Evolutionary conservation across 1,140 invertebrate genomes (phyloP), one percentile per base, ranked within the genome.

Genomic region (Sycophila sp.): DNA sequence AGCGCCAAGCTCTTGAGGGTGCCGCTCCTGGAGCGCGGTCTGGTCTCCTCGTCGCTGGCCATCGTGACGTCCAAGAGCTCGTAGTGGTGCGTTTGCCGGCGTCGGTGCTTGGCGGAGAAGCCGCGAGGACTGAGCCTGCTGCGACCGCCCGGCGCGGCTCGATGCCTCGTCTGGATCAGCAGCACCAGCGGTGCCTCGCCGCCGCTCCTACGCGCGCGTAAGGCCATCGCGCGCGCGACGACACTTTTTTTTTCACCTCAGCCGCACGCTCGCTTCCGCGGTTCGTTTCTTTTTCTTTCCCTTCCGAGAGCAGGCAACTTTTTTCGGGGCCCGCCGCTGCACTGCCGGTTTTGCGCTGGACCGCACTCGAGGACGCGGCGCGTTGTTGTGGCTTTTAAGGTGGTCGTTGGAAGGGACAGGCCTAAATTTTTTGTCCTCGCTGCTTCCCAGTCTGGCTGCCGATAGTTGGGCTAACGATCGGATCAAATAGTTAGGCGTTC

Each of bases 91-190:
- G 17, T 55, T 17, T 38, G 56, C n/a, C 19, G 28, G n/a, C 62
- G 62, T 36, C 32, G 62, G 17, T 64, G 62, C 62, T 45, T 47
- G 30, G 19, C 47, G 30, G 51, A 32, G 11, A 51, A 22, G 5
- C 62, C 62, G 19, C 62, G 62, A 26, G 45, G 45, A 64, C 30
- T 64, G 47, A 64, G 38, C 19, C 30, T 51, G 7, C 24, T 38
- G 17, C 19, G 45, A 13, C 2, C 13, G 19, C 5, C 13, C 13
- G 40, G 6, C 10, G 19, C 17, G 19, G 22, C 62, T 51, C 62
- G 62, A 51, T 45, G 62, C 62, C 45, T 64, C 45, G 62, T 7
- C n/a, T n/a, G n/a, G n/a, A n/a, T n/a, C n/a, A 24, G 58, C 17
- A 17, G 11, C 30, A 64, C 30, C n/a, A 51, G 45, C 30, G 32